These are phyloP conservation scores for Parascotia fuliginaria DNA, from an alignment of 2,888 invertebrate species.

Conservation along the genomic window DNA sequence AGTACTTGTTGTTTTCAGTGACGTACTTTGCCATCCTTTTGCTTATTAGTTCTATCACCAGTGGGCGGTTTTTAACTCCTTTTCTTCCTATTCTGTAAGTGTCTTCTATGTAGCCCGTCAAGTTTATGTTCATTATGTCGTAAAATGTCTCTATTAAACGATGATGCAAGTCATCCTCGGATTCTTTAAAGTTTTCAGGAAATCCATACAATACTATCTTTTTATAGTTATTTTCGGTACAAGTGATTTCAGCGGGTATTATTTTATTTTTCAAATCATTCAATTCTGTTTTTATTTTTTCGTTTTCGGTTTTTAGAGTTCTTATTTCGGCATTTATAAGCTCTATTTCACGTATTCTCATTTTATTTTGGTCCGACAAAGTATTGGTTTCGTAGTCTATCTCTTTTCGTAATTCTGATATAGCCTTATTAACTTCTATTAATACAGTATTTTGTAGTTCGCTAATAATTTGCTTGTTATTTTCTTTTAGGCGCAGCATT, in stretches of 20 bases:
- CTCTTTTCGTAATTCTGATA: neutral
- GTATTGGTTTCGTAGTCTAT: neutral
- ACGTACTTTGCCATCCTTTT: conserved; percentile 17
- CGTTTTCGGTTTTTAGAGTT: too few relatives aligned
- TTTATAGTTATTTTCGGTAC: neutral
- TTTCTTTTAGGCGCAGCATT: too few relatives aligned
- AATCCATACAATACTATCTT: neutral
- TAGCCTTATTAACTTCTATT: neutral
- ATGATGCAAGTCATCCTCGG: neutral
- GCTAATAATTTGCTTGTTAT: neutral
- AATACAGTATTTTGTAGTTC: neutral
- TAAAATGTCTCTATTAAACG: neutral
- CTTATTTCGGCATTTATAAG: neutral
- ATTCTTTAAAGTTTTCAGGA: neutral
- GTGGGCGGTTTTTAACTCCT: conserved; percentile 10
- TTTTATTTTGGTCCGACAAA: neutral
- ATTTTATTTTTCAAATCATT: neutral
- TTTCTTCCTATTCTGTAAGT: neutral
- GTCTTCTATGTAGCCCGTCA: too few relatives aligned
- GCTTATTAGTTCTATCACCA: conserved; percentile 23
- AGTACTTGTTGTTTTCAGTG: conserved; percentile 10
- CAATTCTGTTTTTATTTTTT: neutral
- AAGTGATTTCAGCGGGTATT: neutral
- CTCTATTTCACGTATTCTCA: neutral
- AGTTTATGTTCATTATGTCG: neutral